Conservation (phyloP, 2,113 vertebrate genomes). For the Pantherophis guttatus region DNA sequence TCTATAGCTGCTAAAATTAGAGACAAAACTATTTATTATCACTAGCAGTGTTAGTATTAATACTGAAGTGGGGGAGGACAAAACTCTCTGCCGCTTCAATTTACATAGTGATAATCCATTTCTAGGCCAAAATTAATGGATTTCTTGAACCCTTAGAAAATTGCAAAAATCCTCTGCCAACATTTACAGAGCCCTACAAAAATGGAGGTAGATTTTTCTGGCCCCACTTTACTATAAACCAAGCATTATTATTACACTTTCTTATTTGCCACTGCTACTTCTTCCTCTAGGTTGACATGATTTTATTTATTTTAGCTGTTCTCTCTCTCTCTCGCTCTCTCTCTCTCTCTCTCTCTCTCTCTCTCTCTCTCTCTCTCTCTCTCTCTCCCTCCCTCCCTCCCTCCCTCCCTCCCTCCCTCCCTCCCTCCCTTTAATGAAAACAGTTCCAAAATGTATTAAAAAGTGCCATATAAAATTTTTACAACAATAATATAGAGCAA, state of each 20-base stretch:
- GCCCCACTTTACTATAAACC: background rate
- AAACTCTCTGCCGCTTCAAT: background rate
- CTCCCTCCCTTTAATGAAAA: background rate
- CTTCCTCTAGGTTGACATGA: background rate
- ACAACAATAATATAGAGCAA: background rate
- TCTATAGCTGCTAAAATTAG: background rate
- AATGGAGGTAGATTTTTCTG: background rate
- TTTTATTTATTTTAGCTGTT: background rate
- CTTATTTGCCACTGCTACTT: background rate
- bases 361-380: background rate
- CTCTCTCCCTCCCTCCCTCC: too few species aligned
- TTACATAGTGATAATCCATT: background rate
- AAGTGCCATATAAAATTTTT: too few species aligned
- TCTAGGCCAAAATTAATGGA: background rate
- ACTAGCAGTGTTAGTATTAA: background rate
- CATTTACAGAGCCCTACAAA: background rate
- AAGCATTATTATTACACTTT: background rate
- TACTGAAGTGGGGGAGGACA: background rate
- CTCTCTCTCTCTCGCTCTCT: background rate
- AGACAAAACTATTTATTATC: background rate
- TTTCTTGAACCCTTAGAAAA: background rate
- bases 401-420: background rate
- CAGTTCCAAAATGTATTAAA: background rate
- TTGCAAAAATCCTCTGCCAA: background rate
- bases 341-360: rapidly evolving